These are phyloP conservation scores for Timema podura DNA, from an alignment of 2,888 invertebrate species.

Conservation along the genomic window DNA sequence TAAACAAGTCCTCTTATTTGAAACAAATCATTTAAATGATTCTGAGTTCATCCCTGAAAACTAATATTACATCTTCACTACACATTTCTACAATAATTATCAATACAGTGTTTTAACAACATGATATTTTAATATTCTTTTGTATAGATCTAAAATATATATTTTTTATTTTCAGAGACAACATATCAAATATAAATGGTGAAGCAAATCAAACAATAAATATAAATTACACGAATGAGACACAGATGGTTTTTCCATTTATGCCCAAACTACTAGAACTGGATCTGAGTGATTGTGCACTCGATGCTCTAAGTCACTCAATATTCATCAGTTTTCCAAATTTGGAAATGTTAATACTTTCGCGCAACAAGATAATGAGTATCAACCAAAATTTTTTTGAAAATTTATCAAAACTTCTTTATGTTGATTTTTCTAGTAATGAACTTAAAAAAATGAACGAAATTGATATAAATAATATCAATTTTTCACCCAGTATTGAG, in stretches of 20 bases:
- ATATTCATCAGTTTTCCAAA: constrained; percentile 49
- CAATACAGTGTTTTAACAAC: too few species aligned
- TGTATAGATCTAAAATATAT: too few species aligned
- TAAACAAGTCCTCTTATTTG: too few species aligned
- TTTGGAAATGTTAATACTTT: constrained; percentile 50
- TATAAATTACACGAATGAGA: too few species aligned
- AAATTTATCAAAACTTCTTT: constrained; percentile 42
- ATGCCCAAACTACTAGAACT: constrained; percentile 49
- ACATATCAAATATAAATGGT: too few species aligned
- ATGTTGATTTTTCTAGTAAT: constrained; percentile 55
- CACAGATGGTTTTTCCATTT: neutral
- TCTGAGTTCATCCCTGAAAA: too few species aligned
- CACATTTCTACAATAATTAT: too few species aligned
- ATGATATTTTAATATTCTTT: too few species aligned
- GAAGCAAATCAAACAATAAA: too few species aligned
- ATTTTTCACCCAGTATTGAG: constrained; percentile 36
- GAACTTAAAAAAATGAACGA: constrained; percentile 26
- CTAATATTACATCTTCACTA: too few species aligned
- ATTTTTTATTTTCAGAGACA: too few species aligned
- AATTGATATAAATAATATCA: constrained; percentile 15
- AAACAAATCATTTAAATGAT: too few species aligned
- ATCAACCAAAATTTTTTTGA: constrained; percentile 16
- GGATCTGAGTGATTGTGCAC: constrained; percentile 55
- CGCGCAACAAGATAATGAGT: constrained; percentile 50
- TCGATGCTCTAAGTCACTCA: constrained; percentile 45